Percentiles rank a stretch among this genome's conserved stretches.
phyloP scores from a whole-genome alignment of 2,888 invertebrate genomes.

The Melieria picta region DNA sequence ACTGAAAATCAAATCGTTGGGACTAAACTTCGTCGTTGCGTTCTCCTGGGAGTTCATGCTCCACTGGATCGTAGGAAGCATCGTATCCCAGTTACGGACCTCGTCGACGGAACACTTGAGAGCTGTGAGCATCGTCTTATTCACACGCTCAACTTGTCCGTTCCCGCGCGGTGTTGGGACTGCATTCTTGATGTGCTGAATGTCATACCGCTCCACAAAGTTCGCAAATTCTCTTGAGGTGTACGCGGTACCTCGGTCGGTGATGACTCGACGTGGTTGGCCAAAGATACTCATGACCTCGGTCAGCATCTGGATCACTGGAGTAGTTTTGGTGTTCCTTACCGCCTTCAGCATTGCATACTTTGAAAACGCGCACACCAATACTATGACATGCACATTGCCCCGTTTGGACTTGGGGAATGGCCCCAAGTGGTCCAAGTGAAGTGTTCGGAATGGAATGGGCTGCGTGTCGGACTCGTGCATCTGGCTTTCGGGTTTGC shows the following conservation, averaged over 20 bases:
- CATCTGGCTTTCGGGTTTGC: neutral
- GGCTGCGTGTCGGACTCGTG: neutral
- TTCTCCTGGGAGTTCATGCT: too few relatives aligned
- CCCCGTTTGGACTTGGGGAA: slow-evolving; percentile 41
- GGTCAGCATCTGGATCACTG: slow-evolving; percentile 26
- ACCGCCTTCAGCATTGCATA: slow-evolving; percentile 40
- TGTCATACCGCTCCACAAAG: too few relatives aligned
- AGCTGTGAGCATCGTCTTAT: too few relatives aligned
- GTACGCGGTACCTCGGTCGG: too few relatives aligned
- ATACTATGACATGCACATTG: slow-evolving; percentile 35
- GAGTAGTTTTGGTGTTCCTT: slow-evolving; percentile 35
- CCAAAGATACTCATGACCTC: slow-evolving; percentile 35
- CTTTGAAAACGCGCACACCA: slow-evolving; percentile 41
- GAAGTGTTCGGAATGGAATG: neutral
- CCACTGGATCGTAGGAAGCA: too few relatives aligned
- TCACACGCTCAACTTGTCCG: too few relatives aligned
- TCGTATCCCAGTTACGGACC: too few relatives aligned
- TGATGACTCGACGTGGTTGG: slow-evolving; percentile 16
- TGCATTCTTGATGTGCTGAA: too few relatives aligned
- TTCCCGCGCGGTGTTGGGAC: too few relatives aligned
- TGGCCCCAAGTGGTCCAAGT: slow-evolving; percentile 41
- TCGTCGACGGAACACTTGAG: too few relatives aligned
- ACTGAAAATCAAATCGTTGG: slow-evolving; percentile 1
- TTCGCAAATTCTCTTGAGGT: too few relatives aligned
- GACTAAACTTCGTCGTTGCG: too few relatives aligned